Conservation (phyloP, 2,888 invertebrate species). For the Thysanoteuthis rhombus region DNA sequence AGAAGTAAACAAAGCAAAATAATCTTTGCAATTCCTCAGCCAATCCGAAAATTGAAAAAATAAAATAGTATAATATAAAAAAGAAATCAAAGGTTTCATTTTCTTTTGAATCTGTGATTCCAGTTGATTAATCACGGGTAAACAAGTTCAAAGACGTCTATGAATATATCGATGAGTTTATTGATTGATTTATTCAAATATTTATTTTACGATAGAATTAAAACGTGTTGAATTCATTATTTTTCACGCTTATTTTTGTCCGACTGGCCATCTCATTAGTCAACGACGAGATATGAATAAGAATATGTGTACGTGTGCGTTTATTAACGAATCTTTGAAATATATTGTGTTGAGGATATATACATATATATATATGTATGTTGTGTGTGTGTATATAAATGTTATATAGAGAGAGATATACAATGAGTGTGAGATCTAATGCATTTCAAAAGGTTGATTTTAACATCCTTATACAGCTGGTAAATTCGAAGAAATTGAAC, state of each 20-base stretch:
- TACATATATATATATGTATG: no score
- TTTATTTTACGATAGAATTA: neutral
- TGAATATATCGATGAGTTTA: neutral
- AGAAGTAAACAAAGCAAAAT: neutral
- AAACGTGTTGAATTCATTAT: neutral
- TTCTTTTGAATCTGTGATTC: neutral
- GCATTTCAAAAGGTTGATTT: no score
- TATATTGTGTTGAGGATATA: no score
- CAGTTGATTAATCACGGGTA: neutral
- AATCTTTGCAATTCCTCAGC: neutral
- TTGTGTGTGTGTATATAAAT: no score
- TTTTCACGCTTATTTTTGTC: neutral
- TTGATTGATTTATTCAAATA: neutral
- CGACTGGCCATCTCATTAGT: slow-evolving; percentile 36
- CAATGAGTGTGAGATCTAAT: no score
- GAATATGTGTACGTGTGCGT: no score
- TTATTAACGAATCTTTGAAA: no score
- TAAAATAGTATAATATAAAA: neutral
- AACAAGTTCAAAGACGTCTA: neutral
- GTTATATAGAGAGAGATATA: no score
- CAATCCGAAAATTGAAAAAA: neutral
- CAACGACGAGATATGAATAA: neutral
- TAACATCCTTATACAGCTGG: no score
- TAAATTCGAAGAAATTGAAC: no score
- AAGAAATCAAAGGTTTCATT: neutral